Base-by-base conservation (phyloP, 2,797 vertebrate genomes). In the Labroides dimidiatus region DNA sequence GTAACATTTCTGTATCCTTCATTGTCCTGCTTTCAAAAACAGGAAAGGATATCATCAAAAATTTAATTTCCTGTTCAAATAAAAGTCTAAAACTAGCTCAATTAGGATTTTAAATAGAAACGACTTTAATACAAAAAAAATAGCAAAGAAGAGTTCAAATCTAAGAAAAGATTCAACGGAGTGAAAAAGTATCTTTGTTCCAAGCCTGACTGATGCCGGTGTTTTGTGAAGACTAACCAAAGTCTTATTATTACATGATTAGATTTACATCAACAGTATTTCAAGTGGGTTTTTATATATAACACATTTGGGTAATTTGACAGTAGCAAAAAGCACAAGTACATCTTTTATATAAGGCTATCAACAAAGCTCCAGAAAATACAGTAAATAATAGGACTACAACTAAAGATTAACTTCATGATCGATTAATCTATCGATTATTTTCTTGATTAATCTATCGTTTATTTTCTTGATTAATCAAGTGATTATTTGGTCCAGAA, bases 261-360 rank as follows among this genome's bases (percentile, higher is more conserved):
- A 15, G 19, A 45, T 60, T 54, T 21, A 58, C 19, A 45, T 45
- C 20, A 64, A 49, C 51, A 45, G 24, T 23, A 21, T 62, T 47
- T 27, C 39, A 61, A 60, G 42, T 44, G n/a, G n/a, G 45, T 17
- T 47, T 57, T 81, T 72, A 78, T 48, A 61, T 54, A 24, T 76
- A 71, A 72, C 19, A 64, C 45, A 66, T 15, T 66, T 33, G 72
- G 20, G 64, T 42, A n/a, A 43, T 27, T 24, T 60, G 24, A 53
- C 60, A 45, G 50, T n/a, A 51, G 42, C 15, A 59, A 39, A 54
- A 47, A 56, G 33, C 44, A 62, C 2, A 10, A 75, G 47, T 13
- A 49, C 47, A 64, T 70, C 64, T 69, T 67, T 65, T 27, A 66
- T 23, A 16, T 21, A 23, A n/a, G 17, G 42, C 15, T 9, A 39